A percentile compares a stretch with the other conserved stretches of the same genome.
Evolutionary conservation across 2,888 invertebrate species (phyloP).

Genomic region (Latrodectus elegans): DNA sequence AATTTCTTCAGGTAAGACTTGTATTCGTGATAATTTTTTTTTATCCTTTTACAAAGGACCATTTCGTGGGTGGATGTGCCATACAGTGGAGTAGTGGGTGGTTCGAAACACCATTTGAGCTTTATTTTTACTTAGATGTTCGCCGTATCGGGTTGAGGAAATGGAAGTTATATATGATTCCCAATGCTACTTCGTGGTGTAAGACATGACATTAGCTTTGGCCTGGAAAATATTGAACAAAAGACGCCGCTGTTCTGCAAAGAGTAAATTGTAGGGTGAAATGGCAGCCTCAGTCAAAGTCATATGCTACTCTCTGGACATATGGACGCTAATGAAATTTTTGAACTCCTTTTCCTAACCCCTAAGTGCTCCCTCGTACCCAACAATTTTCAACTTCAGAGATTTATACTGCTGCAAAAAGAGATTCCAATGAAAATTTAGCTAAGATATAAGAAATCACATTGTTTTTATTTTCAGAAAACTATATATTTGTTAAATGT

Average conservation of each 20-base stretch:
- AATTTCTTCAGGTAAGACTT: too few relatives aligned
- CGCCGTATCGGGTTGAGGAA: neutral
- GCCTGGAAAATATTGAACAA: neutral
- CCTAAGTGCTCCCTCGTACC: too few relatives aligned
- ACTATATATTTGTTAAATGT: too few relatives aligned
- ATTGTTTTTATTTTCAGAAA: too few relatives aligned
- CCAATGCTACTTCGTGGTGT: neutral
- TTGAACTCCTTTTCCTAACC: too few relatives aligned
- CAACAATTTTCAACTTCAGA: too few relatives aligned
- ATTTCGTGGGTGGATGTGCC: neutral
- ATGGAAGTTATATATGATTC: neutral
- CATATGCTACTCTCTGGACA: too few relatives aligned
- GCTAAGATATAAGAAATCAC: too few relatives aligned
- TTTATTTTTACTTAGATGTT: neutral
- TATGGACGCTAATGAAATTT: too few relatives aligned
- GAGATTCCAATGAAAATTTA: too few relatives aligned
- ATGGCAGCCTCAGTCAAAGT: neutral
- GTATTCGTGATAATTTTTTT: neutral
- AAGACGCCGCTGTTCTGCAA: neutral
- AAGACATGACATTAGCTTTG: conserved; percentile 2
- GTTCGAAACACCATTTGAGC: neutral
- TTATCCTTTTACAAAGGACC: neutral
- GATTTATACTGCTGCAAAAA: too few relatives aligned
- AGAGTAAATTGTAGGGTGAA: neutral
- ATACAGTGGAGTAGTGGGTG: neutral